Evolutionary conservation across 1,140 invertebrate genomes (phyloP), one percentile per base, ranked within the genome.

Genomic region (Hylaeus anthracinus): DNA sequence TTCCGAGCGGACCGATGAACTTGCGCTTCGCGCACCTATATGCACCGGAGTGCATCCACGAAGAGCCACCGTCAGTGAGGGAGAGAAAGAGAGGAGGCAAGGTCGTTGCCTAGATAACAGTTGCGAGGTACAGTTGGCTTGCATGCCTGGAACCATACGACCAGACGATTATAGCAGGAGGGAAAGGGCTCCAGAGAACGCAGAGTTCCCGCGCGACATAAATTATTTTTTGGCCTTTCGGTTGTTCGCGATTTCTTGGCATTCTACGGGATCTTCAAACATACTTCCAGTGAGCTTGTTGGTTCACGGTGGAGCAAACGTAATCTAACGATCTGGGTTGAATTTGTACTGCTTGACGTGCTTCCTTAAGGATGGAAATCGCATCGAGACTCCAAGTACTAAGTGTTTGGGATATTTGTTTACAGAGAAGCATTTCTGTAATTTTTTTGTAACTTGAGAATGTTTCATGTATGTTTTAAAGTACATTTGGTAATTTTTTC

Each of bases 81-180:
- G 41, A 43, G 39, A 77, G 66, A 63, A 64, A 72, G 37, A 69
- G 60, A 72, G 73, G 55, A 87, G 86, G 84, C 90, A 91, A 91
- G 90, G 90, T 90, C 90, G 90, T 90, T 91, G 85, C 86, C 86
- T 90, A 91, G 90, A 91, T 90, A 91, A 91, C 90, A 91, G 90
- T 90, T 88, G 88, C 84, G 84, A 90, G 90, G 82, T 91, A 90
- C 90, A 90, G 90, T 91, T 90, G 89, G 72, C 76, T 90, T 78
- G 88, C 79, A 86, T 88, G 85, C 83, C 80, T 83, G 51, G 26
- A 74, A 85, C 76, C 39, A 63, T 72, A 45, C 12, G 39, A 66
- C 43, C 65, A 37, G 5, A 75, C 55, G 72, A 67, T 72, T 67
- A 63, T 43, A 61, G 61, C 39, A 73, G 58, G 15, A 79, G 72